Evolutionary conservation across 2,888 invertebrate species (phyloP).

Genomic region (Napeogenes sylphis): DNA sequence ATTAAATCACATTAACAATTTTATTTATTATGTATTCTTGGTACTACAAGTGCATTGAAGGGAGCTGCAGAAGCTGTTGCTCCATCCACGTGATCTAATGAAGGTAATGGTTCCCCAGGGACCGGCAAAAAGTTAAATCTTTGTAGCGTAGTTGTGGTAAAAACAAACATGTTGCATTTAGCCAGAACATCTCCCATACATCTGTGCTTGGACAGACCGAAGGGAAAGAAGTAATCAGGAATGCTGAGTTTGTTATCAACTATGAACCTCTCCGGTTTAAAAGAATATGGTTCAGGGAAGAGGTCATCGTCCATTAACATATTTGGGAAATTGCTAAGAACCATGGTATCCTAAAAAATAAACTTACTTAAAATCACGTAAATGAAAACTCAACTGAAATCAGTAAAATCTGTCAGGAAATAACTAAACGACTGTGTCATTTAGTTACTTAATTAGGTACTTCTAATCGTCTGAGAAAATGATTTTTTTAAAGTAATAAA

Average conservation of each 20-base stretch:
- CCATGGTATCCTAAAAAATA: slow-evolving; percentile 83
- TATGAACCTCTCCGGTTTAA: slow-evolving; percentile 87
- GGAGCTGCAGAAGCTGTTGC: slow-evolving; percentile 87
- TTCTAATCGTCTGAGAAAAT: too few species aligned
- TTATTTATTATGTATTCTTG: slow-evolving; percentile 47
- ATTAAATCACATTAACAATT: slow-evolving; percentile 12
- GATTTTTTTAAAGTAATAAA: too few species aligned
- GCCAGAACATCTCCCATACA: slow-evolving; percentile 89
- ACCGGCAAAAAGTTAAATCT: slow-evolving; percentile 82
- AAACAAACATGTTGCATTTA: slow-evolving; percentile 87
- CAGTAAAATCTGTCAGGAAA: neutral
- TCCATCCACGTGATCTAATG: slow-evolving; percentile 84
- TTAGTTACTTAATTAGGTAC: too few species aligned
- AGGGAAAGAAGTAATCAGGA: slow-evolving; percentile 86
- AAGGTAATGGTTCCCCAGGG: slow-evolving; percentile 81
- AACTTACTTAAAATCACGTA: slow-evolving; percentile 2
- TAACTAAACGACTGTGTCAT: neutral
- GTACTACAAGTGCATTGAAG: slow-evolving; percentile 81
- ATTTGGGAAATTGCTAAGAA: slow-evolving; percentile 85
- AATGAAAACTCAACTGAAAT: neutral
- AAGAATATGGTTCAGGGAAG: slow-evolving; percentile 83
- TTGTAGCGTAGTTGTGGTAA: slow-evolving; percentile 85
- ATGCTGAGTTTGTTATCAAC: slow-evolving; percentile 77
- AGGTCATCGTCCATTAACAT: slow-evolving; percentile 82
- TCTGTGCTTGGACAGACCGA: slow-evolving; percentile 86